Evolutionary conservation across 2,888 invertebrate species (phyloP).

Genomic region (Synanthedon myopaeformis): DNA sequence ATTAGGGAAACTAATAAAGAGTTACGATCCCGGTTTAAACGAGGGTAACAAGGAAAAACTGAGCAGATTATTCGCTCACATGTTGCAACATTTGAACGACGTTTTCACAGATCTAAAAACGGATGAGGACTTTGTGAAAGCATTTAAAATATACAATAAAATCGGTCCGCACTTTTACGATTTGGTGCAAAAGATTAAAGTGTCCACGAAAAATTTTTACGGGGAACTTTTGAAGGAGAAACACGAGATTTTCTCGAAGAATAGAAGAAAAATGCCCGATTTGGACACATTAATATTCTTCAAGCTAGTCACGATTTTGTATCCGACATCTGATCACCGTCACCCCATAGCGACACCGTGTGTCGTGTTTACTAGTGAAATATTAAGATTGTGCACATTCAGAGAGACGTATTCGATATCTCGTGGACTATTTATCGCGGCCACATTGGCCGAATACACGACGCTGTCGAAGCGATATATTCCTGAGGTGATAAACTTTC

Average conservation of each 20-base stretch:
- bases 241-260: slow-evolving; percentile 72
- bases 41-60: slow-evolving; percentile 83
- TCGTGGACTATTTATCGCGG: slow-evolving; percentile 80
- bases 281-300: slow-evolving; percentile 82
- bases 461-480: slow-evolving; percentile 82
- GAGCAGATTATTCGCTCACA: slow-evolving; percentile 77
- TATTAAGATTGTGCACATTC: slow-evolving; percentile 75
- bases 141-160: slow-evolving; percentile 72
- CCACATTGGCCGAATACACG: slow-evolving; percentile 83
- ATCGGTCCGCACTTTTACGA: slow-evolving; percentile 74
- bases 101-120: slow-evolving; percentile 52
- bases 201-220: slow-evolving; percentile 74
- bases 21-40: slow-evolving; percentile 85
- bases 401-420: slow-evolving; percentile 76
- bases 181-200: slow-evolving; percentile 77
- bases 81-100: slow-evolving; percentile 84
- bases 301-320: slow-evolving; percentile 83
- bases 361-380: slow-evolving; percentile 85
- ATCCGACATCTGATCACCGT: slow-evolving; percentile 90
- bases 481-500: slow-evolving; percentile 84
- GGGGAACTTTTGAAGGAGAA: slow-evolving; percentile 81
- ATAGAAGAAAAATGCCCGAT: slow-evolving; percentile 72
- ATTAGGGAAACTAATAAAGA: slow-evolving; percentile 86
- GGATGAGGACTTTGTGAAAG: slow-evolving; percentile 50
- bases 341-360: slow-evolving; percentile 92